Evolutionary conservation across 1,140 invertebrate species (phyloP).

Genomic region (Hypsibius dujardini): DNA sequence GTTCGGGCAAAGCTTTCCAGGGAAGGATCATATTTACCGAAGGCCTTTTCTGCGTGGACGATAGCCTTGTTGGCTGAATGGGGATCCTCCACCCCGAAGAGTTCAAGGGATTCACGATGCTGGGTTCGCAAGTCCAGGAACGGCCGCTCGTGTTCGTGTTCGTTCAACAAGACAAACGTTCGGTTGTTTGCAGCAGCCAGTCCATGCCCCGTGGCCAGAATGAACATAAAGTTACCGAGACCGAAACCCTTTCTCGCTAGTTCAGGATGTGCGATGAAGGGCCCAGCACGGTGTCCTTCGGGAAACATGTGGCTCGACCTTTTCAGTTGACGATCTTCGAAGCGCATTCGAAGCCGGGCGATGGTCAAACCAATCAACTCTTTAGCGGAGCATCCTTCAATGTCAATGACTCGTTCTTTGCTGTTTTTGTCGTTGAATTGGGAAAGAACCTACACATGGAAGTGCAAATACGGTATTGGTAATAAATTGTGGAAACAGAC

Average conservation of each 20-base stretch:
- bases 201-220: background rate
- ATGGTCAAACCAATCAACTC: no score
- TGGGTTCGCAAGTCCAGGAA: background rate
- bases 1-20: background rate
- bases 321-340: no score
- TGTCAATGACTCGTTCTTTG: no score
- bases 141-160: background rate
- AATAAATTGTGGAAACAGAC: no score
- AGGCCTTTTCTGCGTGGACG: background rate
- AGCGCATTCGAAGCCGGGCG: no score
- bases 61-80: background rate
- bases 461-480: no score
- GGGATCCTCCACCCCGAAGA: background rate
- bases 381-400: no score
- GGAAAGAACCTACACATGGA: no score
- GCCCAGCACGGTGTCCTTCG: background rate
- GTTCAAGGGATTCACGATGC: background rate
- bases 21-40: background rate
- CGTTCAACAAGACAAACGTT: background rate
- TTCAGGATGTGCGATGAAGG: background rate
- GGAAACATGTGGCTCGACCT: no score
- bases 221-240: slow-evolving; percentile 5
- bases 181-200: background rate
- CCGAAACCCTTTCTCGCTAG: background rate
- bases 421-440: no score